These are phyloP conservation scores for Oreochromis niloticus DNA, from an alignment of 2,113 vertebrate species.

Conservation along the genomic window DNA sequence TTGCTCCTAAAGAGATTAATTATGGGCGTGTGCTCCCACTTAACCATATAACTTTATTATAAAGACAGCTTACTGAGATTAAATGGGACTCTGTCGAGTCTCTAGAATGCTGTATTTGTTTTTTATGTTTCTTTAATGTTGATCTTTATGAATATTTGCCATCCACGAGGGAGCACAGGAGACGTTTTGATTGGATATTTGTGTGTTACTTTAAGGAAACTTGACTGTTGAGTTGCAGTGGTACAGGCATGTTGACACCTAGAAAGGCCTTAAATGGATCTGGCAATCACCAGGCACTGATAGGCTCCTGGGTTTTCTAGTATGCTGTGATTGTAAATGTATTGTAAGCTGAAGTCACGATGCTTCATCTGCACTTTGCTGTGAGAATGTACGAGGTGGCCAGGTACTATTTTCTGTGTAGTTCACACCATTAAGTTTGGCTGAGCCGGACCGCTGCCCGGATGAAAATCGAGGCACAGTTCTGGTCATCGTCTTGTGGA, in stretches of 20 bases:
- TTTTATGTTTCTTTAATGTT: neutral
- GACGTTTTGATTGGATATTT: neutral
- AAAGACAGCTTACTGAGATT: neutral
- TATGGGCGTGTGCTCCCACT: neutral
- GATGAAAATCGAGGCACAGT: neutral
- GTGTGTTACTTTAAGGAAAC: constrained; percentile 13
- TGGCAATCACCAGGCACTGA: constrained; percentile 61
- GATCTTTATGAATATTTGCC: neutral
- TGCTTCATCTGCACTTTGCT: constrained; percentile 74
- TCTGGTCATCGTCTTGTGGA: constrained; percentile 13
- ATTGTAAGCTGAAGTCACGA: constrained; percentile 67
- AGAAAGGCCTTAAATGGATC: constrained; percentile 67
- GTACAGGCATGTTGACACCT: constrained; percentile 36
- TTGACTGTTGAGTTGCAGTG: constrained; percentile 40
- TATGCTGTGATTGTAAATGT: constrained; percentile 66
- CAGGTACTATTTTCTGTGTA: constrained; percentile 52
- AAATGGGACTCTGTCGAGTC: constrained; percentile 1
- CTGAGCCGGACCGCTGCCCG: constrained; percentile 2
- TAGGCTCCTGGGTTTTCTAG: constrained; percentile 44
- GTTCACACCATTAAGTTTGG: constrained; percentile 5
- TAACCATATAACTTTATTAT: neutral
- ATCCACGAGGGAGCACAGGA: constrained; percentile 10
- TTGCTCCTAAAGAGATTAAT: constrained; percentile 33
- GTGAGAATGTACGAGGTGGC: constrained; percentile 63
- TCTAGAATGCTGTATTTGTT: neutral